Conservation (phyloP, 2,797 vertebrate genomes). For the Gorsachius magnificus region DNA sequence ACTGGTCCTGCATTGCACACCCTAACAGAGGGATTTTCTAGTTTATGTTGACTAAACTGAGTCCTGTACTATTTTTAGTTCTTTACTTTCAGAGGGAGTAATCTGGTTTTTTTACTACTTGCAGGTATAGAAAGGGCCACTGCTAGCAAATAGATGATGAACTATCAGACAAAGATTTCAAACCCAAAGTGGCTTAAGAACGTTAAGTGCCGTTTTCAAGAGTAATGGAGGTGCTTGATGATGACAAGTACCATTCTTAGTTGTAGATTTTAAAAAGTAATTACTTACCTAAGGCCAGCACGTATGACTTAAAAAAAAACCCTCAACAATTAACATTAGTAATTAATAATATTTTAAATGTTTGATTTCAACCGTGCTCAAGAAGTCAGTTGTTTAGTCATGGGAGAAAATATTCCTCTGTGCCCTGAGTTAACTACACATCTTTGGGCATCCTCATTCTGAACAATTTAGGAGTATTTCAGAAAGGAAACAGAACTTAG, state of each 20-base stretch:
- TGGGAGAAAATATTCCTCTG: background rate
- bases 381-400: background rate
- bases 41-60: background rate
- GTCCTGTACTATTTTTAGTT: constrained; percentile 3
- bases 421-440: background rate
- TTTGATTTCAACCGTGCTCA: background rate
- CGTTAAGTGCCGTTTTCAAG: background rate
- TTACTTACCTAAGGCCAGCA: background rate
- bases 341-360: constrained; percentile 50
- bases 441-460: background rate
- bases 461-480: background rate
- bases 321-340: background rate
- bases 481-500: background rate
- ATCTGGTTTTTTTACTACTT: constrained; percentile 7
- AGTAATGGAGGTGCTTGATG: background rate
- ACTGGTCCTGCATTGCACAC: background rate
- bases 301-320: rapidly evolving
- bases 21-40: no score
- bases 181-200: background rate
- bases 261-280: background rate
- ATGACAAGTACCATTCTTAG: background rate
- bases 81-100: background rate
- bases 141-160: background rate
- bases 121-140: background rate
- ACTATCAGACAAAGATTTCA: background rate